Base-by-base conservation (phyloP, 2,797 vertebrate species). In the Chaenodraco wilsoni region DNA sequence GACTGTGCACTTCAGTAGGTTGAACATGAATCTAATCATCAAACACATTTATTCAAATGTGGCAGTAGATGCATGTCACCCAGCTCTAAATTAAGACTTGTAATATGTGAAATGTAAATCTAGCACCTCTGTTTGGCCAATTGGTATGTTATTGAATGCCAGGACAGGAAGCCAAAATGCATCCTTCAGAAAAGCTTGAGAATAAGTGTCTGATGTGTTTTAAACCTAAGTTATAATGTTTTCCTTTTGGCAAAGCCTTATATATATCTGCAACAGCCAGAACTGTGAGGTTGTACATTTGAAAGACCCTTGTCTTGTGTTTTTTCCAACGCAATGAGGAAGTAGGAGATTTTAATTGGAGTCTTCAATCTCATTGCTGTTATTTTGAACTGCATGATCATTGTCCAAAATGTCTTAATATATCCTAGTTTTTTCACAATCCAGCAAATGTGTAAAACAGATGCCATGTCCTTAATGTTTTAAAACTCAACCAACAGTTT, bases 151-250 rank as follows among this genome's bases (percentile, higher is more conserved):
- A 57, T 11, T 61, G 10, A 27, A 68, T 37, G 55, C 19, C 44
- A 69, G 44, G 49, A 45, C n/a, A 44, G 59, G 37, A 23, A 41
- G 56, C 45, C 40, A 65, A 48, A 21, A 69, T 46, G 5, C 51
- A 68, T 60, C 16, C n/a, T 68, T 61, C 40, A 27, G 37, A 12
- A 19, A 69, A 69, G 58, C 31, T 51, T 17, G 56, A 66, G 41
- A 27, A 41, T 5, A 12, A 56, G 17, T 43, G 41, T 69, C 58
- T 64, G 33, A 50, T 23, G 50, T 51, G 60, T 59, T 61, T 66
- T 40, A 33, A 43, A 37, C 14, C 50, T n/a, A 14, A 31, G 45
- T 31, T 68, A 16, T 56, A 49, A 48, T 52, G 23, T 33, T 27
- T 1, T 37, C 23, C 37, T 37, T 65, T 50, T 56, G 12, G 10